Evolutionary conservation across 2,113 vertebrate genomes (phyloP).

Genomic region (Misgurnus anguillicaudatus): DNA sequence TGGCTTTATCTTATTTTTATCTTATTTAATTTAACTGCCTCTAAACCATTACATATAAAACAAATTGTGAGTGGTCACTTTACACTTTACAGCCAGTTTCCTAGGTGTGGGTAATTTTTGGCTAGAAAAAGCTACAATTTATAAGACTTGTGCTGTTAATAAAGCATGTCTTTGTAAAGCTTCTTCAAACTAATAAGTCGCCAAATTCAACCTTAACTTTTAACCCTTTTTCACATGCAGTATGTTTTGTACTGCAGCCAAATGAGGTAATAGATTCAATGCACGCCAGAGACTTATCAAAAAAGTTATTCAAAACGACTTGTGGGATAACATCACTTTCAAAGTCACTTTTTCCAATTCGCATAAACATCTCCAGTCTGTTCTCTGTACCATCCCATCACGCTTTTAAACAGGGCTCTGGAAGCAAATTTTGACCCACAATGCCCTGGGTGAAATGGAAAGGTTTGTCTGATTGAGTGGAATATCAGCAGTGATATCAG

Average conservation of each 20-base stretch:
- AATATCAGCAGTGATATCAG: conserved; percentile 25
- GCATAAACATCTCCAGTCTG: neutral
- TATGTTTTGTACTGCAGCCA: neutral
- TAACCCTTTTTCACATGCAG: neutral
- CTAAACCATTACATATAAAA: too few species aligned
- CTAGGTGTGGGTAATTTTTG: too few species aligned
- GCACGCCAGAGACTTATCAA: conserved; percentile 2
- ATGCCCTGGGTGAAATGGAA: conserved; percentile 16
- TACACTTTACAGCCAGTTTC: too few species aligned
- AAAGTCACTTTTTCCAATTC: conserved; percentile 14
- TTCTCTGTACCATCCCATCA: neutral
- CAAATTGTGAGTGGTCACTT: too few species aligned
- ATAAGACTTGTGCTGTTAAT: too few species aligned
- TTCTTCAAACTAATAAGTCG: too few species aligned
- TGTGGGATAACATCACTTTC: neutral
- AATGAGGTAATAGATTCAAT: neutral
- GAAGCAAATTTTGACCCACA: conserved; percentile 12
- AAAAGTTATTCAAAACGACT: conserved; percentile 1
- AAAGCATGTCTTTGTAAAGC: too few species aligned
- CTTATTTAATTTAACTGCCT: too few species aligned
- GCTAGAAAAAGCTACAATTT: too few species aligned
- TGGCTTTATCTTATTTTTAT: too few species aligned
- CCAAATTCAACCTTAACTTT: too few species aligned
- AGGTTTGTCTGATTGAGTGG: neutral
- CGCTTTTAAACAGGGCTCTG: conserved; percentile 4